phyloP scores from a whole-genome alignment of 2,113 vertebrate species.

The Equus quagga region DNA sequence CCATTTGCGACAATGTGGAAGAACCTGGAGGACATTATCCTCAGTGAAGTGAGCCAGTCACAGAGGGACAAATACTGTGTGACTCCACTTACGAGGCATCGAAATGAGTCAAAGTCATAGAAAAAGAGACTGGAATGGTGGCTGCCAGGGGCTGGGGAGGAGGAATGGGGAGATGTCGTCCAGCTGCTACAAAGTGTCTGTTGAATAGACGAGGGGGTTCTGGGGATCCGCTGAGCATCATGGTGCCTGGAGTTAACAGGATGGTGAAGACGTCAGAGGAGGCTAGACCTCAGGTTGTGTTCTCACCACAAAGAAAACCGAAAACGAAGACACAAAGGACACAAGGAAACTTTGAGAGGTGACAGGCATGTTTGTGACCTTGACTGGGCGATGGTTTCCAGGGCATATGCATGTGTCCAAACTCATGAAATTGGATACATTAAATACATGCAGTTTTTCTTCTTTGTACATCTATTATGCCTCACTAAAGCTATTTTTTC shows the following conservation, averaged over 20 bases:
- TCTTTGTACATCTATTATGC: neutral
- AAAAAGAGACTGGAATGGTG: neutral
- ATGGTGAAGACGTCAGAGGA: neutral
- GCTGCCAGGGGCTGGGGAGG: accelerated
- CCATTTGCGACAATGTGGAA: neutral
- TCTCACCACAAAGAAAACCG: neutral
- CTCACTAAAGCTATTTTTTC: neutral
- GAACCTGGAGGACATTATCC: neutral
- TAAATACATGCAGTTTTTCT: no score
- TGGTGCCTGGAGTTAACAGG: accelerated
- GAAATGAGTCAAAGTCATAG: accelerated
- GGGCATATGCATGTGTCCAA: accelerated
- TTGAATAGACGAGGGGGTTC: accelerated
- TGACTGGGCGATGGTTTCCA: neutral
- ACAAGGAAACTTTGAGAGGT: neutral
- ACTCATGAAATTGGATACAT: no score
- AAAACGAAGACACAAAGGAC: no score
- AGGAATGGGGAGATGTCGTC: accelerated
- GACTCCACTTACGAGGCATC: accelerated
- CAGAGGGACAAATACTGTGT: accelerated
- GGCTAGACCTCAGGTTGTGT: no score
- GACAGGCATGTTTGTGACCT: accelerated
- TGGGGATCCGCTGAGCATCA: accelerated
- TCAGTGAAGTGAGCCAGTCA: accelerated
- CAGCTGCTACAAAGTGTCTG: neutral